Evolutionary conservation across 2,888 invertebrate species (phyloP).

Genomic region (Hybos culiciformis): DNA sequence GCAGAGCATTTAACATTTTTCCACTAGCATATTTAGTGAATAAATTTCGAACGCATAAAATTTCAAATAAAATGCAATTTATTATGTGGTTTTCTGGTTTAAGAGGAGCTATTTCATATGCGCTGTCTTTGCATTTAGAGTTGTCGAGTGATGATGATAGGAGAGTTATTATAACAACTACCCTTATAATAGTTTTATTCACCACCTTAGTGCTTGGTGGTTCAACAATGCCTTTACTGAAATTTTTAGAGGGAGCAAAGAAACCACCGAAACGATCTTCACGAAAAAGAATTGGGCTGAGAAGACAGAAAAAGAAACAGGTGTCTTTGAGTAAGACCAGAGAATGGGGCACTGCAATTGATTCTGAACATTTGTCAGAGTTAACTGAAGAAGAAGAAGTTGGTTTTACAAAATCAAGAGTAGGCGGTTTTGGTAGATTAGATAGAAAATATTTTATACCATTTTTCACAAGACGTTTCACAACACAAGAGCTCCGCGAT

Average conservation of each 20-base stretch:
- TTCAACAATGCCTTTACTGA: constrained; percentile 92
- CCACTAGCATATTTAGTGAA: constrained; percentile 88
- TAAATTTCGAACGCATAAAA: constrained; percentile 93
- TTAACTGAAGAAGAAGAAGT: constrained; percentile 88
- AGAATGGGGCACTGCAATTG: constrained; percentile 93
- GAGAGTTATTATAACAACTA: constrained; percentile 90
- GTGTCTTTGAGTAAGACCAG: constrained; percentile 93
- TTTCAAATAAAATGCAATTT: constrained; percentile 96
- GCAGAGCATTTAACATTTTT: constrained; percentile 93
- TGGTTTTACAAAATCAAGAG: constrained; percentile 56
- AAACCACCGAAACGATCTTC: constrained; percentile 23
- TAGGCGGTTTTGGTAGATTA: constrained; percentile 78
- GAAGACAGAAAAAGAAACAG: constrained; percentile 57
- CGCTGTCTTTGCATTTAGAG: constrained; percentile 86
- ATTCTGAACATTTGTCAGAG: constrained; percentile 86
- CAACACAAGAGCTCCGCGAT: constrained; percentile 90
- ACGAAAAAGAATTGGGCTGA: constrained; percentile 37
- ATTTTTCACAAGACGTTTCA: constrained; percentile 90
- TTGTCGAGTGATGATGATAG: constrained; percentile 81
- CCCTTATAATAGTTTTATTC: constrained; percentile 92
- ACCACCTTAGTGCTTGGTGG: constrained; percentile 94
- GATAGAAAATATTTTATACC: constrained; percentile 91
- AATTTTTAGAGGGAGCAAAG: constrained; percentile 56
- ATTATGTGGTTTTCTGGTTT: constrained; percentile 99
- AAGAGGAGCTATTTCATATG: constrained; percentile 95